A percentile compares a stretch with the other conserved stretches of the same genome.
These are phyloP conservation scores for Lepidotrigona ventralis DNA, from an alignment of 1,140 invertebrate species.

Conservation along the genomic window DNA sequence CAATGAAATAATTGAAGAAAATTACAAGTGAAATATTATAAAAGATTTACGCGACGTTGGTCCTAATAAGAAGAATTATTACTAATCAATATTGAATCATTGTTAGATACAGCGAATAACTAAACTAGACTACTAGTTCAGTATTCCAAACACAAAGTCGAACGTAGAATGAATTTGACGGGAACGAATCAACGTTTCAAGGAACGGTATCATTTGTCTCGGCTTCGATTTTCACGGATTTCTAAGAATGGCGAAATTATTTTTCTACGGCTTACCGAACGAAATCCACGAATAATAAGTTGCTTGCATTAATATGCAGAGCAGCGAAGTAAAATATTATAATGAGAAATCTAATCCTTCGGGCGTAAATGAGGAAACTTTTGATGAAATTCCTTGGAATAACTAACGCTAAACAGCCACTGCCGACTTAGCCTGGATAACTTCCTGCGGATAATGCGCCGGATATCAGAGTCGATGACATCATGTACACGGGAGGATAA, in stretches of 20 bases:
- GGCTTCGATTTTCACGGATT: background rate
- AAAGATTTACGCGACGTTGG: no score
- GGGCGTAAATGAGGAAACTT: slow-evolving; percentile 41
- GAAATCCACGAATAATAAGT: background rate
- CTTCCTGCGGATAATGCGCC: slow-evolving; percentile 29
- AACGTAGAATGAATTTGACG: background rate
- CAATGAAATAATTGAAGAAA: no score
- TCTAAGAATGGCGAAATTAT: no score
- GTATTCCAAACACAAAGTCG: background rate
- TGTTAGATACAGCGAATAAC: no score
- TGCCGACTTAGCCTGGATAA: slow-evolving; percentile 14
- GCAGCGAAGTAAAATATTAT: slow-evolving; percentile 23
- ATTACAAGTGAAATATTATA: no score
- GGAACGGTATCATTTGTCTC: no score
- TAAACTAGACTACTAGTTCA: no score
- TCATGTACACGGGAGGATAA: background rate
- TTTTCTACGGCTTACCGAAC: background rate
- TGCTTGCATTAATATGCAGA: slow-evolving; percentile 8
- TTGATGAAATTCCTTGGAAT: slow-evolving; percentile 48
- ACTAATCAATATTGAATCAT: no score
- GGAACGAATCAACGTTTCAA: background rate
- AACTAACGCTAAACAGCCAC: slow-evolving; percentile 26
- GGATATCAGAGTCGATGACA: background rate
- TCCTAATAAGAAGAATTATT: no score
- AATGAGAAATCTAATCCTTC: slow-evolving; percentile 46